Base-by-base conservation (phyloP, 2,113 vertebrate species). In the Pardalotus punctatus region DNA sequence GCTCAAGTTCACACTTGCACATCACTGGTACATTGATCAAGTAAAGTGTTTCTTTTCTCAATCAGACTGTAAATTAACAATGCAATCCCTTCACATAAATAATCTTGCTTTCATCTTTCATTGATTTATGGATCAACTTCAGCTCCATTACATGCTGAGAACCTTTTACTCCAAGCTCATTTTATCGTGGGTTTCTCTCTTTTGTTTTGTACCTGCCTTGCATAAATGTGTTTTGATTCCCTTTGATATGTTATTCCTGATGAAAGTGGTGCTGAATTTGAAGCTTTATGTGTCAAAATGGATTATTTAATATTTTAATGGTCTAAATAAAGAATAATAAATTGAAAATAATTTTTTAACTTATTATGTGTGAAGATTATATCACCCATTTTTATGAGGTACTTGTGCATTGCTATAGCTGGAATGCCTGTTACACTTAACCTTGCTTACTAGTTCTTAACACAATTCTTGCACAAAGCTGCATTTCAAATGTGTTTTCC, bases 81-180 rank as follows among this genome's bases (percentile, higher is more conserved):
- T 96, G 92, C 90, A 94, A 6, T 27, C 64, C 50, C 60, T 96
- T 97, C 97, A 91, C 90, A 91, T 96, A 96, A 95, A 92, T 96
- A 94, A 95, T 93, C 91, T 96, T 96, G 90, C 97, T 97, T 97
- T 98, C 96, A 98, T 97, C 96, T 90, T 92, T 43, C 96, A 97
- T 98, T 97, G 98, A 98, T 98, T 97, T 97, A 96, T 96, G 92
- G 95, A 95, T 98, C 92, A 97, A 67, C 91, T 97, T 97, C 72
- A 86, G 6, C 64, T 92, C 80, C 73, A 86, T 96, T 96, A 93
- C 64, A 72, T 85, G 92, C 95, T 65, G 93, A 97, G 87, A 94
- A 91, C 48, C 67, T 96, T 91, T 94, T 95, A 92, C 50, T 97
- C 92, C 93, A 94, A 93, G 83, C 79, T 97, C 93, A 74, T 94